Conservation (phyloP, 2,888 invertebrate genomes). For the Deilephila porcellus region DNA sequence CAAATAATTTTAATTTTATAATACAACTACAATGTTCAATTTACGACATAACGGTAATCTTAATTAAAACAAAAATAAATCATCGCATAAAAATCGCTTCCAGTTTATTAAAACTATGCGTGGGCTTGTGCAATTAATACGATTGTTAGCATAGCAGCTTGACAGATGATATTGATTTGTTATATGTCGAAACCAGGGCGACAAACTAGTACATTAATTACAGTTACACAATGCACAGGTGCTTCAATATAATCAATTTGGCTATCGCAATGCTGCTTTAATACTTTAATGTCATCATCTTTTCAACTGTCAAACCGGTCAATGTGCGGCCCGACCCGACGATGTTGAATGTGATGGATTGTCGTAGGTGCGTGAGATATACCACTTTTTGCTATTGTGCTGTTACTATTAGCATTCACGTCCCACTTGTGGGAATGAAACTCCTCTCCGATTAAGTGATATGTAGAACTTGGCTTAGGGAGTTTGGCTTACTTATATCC, state of each 20-base stretch:
- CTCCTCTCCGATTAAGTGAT: too few species aligned
- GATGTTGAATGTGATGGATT: not conserved
- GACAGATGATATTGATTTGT: constrained; percentile 30
- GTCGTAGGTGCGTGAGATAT: not conserved
- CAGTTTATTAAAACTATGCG: constrained; percentile 16
- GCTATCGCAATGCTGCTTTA: constrained; percentile 51
- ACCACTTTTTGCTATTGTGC: not conserved
- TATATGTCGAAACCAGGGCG: constrained; percentile 30
- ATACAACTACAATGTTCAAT: too few species aligned
- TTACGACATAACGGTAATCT: not conserved
- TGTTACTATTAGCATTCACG: too few species aligned
- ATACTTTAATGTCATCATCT: constrained; percentile 64
- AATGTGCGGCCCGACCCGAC: not conserved
- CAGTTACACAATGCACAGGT: constrained; percentile 34
- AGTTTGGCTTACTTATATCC: too few species aligned
- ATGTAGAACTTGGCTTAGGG: too few species aligned
- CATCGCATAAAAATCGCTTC: not conserved
- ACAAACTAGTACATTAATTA: constrained; percentile 33
- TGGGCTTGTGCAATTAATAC: constrained; percentile 30
- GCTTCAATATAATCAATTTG: constrained; percentile 35
- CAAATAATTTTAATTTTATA: too few species aligned
- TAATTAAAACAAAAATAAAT: not conserved
- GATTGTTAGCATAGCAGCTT: constrained; percentile 31
- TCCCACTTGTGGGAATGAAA: too few species aligned
- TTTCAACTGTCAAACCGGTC: constrained; percentile 38